A percentile compares a stretch with the other conserved stretches of the same genome.
These are phyloP conservation scores for Drosophila busckii DNA, from an alignment of 1,140 invertebrate genomes.

Conservation along the genomic window DNA sequence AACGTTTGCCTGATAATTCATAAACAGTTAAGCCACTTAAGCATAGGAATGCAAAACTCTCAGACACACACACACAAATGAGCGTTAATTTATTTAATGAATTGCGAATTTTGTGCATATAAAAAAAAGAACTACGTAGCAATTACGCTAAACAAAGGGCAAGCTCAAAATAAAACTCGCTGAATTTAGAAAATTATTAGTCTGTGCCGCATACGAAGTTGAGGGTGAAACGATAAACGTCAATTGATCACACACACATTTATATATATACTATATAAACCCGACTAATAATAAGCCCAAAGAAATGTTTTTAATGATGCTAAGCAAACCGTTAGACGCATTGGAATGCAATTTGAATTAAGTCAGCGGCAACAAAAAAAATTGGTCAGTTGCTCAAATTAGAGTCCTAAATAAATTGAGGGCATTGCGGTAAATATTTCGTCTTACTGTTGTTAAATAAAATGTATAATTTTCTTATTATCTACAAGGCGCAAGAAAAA, in stretches of 20 bases:
- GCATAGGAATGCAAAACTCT: slow-evolving; percentile 14
- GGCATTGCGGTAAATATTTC: slow-evolving; percentile 62
- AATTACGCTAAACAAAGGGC: slow-evolving; percentile 1
- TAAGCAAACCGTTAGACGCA: slow-evolving; percentile 73
- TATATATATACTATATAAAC: too few species aligned
- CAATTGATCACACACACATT: too few species aligned
- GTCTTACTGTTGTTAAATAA: slow-evolving; percentile 48
- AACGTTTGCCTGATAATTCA: slow-evolving; percentile 3
- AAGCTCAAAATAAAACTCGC: slow-evolving; percentile 16
- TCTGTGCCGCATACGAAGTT: slow-evolving; percentile 30
- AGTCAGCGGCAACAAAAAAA: slow-evolving; percentile 52
- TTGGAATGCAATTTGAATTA: slow-evolving; percentile 61
- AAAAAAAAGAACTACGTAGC: slow-evolving; percentile 43
- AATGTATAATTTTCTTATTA: slow-evolving; percentile 79
- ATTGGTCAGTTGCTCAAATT: slow-evolving; percentile 57
- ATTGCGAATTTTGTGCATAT: slow-evolving; percentile 23
- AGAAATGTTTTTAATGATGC: slow-evolving; percentile 35
- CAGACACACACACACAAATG: slow-evolving; percentile 32
- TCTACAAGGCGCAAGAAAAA: slow-evolving; percentile 49
- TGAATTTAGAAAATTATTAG: slow-evolving; percentile 56
- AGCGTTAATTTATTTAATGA: slow-evolving; percentile 61
- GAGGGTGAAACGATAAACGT: slow-evolving; percentile 59
- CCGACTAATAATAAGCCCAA: too few species aligned
- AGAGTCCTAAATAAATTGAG: slow-evolving; percentile 58
- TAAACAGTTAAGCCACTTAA: background rate